A percentile compares a stretch with the other conserved stretches of the same genome.
Conservation (phyloP, 2,113 vertebrate species). For the Furnarius figulus region DNA sequence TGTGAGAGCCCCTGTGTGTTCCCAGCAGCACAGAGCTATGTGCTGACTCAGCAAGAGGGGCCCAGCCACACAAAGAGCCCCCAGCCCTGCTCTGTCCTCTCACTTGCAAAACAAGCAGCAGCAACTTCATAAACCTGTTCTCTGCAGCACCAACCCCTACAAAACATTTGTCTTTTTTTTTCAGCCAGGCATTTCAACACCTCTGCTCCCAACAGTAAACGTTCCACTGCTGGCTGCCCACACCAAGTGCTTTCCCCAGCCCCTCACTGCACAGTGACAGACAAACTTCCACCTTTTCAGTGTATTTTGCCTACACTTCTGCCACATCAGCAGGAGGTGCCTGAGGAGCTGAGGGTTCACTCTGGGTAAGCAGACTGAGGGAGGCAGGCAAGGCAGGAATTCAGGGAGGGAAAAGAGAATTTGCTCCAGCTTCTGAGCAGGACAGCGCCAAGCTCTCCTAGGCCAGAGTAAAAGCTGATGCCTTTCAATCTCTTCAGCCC, state of each 20-base stretch:
- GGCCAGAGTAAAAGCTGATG: not conserved
- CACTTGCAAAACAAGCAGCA: not conserved
- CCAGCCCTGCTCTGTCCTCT: not conserved
- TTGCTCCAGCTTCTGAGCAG: not conserved
- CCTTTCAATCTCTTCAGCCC: not conserved
- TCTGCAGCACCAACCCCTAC: not conserved
- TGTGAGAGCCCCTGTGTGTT: not conserved
- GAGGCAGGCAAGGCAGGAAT: not conserved
- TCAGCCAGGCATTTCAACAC: not conserved
- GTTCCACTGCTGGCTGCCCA: not conserved
- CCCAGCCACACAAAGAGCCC: not conserved
- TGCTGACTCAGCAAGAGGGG: not conserved
- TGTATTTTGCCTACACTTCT: not conserved
- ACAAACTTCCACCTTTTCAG: not conserved
- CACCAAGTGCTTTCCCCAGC: not conserved
- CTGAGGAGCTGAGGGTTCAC: not conserved
- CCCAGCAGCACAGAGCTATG: not conserved
- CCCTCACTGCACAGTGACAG: not conserved
- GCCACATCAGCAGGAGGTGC: not conserved
- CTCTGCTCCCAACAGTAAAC: accelerated
- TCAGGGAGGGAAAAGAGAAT: not conserved
- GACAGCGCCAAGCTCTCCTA: not conserved
- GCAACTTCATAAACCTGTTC: not conserved
- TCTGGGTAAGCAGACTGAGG: not conserved
- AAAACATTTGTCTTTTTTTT: not conserved